Evolutionary conservation across 1,140 invertebrate genomes (phyloP).

Genomic region (Lineus longissimus): DNA sequence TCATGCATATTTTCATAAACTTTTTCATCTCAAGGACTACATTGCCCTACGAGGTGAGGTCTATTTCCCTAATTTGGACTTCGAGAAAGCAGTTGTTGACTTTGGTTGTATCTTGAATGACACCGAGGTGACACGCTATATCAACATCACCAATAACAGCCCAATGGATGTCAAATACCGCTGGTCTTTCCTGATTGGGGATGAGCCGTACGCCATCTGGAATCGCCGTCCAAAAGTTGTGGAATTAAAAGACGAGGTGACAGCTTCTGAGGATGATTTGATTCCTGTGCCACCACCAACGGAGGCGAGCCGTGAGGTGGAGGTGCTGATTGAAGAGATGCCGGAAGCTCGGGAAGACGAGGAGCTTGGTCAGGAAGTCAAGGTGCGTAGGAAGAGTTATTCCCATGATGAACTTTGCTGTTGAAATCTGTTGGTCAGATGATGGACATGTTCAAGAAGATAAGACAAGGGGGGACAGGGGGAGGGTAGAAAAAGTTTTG

Average conservation of each 20-base stretch:
- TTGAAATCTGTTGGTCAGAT: too few species aligned
- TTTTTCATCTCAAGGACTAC: constrained; percentile 37
- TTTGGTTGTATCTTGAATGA: constrained; percentile 56
- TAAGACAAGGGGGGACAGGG: too few species aligned
- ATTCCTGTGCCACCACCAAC: not conserved
- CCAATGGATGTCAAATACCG: constrained; percentile 50
- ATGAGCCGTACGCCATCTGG: constrained; percentile 33
- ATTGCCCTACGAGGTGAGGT: constrained; percentile 51
- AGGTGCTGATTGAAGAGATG: constrained; percentile 20
- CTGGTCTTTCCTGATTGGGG: constrained; percentile 51
- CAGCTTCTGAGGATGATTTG: constrained; percentile 11
- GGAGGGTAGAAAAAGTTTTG: too few species aligned
- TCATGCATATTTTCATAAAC: not conserved
- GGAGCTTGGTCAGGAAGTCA: constrained; percentile 7
- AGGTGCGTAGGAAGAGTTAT: too few species aligned
- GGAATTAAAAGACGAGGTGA: too few species aligned
- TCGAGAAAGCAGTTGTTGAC: constrained; percentile 48
- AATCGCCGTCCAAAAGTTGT: constrained; percentile 20
- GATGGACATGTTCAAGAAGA: too few species aligned
- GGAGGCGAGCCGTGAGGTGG: constrained; percentile 10
- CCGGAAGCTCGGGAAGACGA: constrained; percentile 10
- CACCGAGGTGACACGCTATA: constrained; percentile 49
- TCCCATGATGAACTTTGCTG: too few species aligned
- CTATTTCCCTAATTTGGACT: constrained; percentile 53
- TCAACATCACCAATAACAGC: constrained; percentile 54